A percentile compares a stretch with the other conserved stretches of the same genome.
These are phyloP conservation scores for Pluvianellus socialis DNA, from an alignment of 2,113 vertebrate genomes.

Conservation along the genomic window DNA sequence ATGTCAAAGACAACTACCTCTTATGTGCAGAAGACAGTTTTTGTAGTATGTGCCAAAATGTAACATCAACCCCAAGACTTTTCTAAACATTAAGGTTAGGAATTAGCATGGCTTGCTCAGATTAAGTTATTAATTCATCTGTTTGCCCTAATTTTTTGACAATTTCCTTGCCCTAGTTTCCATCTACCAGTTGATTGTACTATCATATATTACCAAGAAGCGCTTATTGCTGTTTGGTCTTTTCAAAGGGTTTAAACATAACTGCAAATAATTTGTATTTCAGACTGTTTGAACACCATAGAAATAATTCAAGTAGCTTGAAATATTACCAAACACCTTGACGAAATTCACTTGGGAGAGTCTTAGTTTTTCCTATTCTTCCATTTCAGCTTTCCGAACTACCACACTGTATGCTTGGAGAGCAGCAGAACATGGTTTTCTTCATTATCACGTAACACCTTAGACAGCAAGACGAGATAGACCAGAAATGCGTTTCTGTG, in stretches of 20 bases:
- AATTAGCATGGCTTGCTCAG: background rate
- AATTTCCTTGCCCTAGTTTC: background rate
- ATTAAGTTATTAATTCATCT: background rate
- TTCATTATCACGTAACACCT: background rate
- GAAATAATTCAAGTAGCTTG: background rate
- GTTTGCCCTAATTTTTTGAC: background rate
- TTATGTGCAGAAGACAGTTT: background rate
- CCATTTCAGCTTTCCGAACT: background rate
- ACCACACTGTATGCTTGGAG: background rate
- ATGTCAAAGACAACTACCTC: background rate
- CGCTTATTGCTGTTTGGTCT: background rate
- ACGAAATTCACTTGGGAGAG: background rate
- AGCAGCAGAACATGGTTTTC: background rate
- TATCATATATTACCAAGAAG: background rate
- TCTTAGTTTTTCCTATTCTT: background rate
- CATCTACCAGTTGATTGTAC: background rate
- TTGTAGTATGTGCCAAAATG: background rate
- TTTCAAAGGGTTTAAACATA: background rate
- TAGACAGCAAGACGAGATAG: background rate
- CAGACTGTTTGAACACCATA: background rate
- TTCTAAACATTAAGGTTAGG: background rate
- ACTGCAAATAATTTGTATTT: background rate
- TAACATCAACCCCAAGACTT: background rate
- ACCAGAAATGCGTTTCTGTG: background rate
- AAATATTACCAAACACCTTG: background rate